A percentile compares a stretch with the other conserved stretches of the same genome.
Conservation (phyloP, 2,797 vertebrate genomes). For the Aldrovandia affinis region DNA sequence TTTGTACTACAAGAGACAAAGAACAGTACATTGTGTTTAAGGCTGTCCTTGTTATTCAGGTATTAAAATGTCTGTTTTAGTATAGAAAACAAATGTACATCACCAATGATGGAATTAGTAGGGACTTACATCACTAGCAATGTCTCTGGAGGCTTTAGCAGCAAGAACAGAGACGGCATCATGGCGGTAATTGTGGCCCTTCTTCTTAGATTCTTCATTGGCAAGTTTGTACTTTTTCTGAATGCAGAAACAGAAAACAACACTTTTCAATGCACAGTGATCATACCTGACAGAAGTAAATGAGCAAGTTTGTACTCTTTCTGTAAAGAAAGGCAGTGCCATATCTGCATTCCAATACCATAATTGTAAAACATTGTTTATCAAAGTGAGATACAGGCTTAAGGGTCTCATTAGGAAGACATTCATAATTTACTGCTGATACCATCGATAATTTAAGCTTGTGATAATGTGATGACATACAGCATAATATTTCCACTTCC, state of each 20-base stretch:
- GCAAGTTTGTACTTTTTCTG: slow-evolving; percentile 88
- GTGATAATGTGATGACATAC: too few relatives aligned
- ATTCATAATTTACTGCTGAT: not conserved
- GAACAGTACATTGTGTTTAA: not conserved
- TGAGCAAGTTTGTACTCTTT: slow-evolving; percentile 86
- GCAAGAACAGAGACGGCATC: slow-evolving; percentile 87
- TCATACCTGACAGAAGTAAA: too few relatives aligned
- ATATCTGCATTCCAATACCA: not conserved
- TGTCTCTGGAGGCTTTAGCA: slow-evolving; percentile 85
- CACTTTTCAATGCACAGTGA: not conserved
- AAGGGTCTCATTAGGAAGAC: not conserved
- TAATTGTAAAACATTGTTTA: not conserved
- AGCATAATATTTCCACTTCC: too few relatives aligned
- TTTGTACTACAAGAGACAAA: slow-evolving; percentile 74
- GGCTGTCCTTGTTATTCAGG: not conserved
- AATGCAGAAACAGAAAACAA: not conserved
- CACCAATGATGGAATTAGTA: slow-evolving; percentile 1
- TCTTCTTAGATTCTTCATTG: slow-evolving; percentile 85
- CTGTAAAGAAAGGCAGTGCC: slow-evolving; percentile 52
- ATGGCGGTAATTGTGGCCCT: slow-evolving; percentile 85
- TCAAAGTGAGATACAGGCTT: not conserved
- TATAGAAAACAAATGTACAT: not conserved
- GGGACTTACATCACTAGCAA: slow-evolving; percentile 84
- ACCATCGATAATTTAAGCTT: not conserved
- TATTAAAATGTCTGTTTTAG: not conserved